Evolutionary conservation across 2,113 vertebrate genomes (phyloP), one percentile per base, ranked within the genome.

Genomic region (Sporophila hypoxantha): DNA sequence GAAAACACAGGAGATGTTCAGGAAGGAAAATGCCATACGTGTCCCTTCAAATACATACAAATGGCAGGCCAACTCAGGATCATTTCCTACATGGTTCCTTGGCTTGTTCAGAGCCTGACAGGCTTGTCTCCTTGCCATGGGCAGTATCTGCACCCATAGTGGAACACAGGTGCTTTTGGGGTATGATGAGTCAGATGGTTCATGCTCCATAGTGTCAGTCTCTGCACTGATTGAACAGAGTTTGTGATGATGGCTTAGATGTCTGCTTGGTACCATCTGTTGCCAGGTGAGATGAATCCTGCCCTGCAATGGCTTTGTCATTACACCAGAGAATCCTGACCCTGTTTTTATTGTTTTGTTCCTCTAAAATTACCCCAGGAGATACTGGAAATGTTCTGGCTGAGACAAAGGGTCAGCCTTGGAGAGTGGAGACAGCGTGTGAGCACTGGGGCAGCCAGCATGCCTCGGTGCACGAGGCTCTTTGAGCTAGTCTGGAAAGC

Each of bases 381-480:
- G 12, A 34, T 47, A 29, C 11, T 66, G 52, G 36, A 78, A 75
- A 47, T 57, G 27, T 56, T 9, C n/a, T 52, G 67, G 42, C 46
- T 74, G 66, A 65, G 50, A n/a, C 17, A 41, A 69, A 64, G 50
- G 29, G 67, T 61, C 14, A 19, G 26, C 22, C 46, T 36, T 53
- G 52, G 52, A 47, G 67, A 46, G 11, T 32, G 30, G 41, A 78
- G 52, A 7, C 17, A 14, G 37, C 1, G 0, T 0, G 1, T 65
- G 29, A 60, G 37, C 5, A 0, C 32, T 30, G 44, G 64, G 77
- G 14, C 36, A 76, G 49, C 10, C 36, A 76, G 49, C 10, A 0
- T 3, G 1, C 30, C 50, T 55, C 5, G 4, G 8, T 30, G 32
- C 18, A 11, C 0, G 0, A 52, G 59, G 52, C 55, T 64, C 29